Evolutionary conservation across 2,888 invertebrate genomes (phyloP).

Genomic region (Argyresthia goedartella): DNA sequence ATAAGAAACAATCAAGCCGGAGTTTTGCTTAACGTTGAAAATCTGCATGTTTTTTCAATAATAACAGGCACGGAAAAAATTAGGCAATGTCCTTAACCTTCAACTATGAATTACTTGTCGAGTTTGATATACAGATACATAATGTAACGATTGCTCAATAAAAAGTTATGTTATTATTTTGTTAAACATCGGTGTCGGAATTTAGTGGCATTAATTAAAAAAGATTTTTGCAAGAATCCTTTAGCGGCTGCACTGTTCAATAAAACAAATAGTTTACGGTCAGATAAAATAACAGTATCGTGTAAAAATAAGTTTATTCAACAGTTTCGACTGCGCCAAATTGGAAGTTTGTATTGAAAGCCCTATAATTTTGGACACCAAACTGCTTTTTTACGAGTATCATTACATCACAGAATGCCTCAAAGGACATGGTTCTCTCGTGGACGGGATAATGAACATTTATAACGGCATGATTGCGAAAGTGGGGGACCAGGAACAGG

Average conservation of each 20-base stretch:
- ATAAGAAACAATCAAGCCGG: too few relatives aligned
- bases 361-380: conserved; percentile 8
- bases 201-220: conserved; percentile 3
- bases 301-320: not conserved
- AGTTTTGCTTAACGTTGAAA: not conserved
- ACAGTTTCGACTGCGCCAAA: not conserved
- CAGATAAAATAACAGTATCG: not conserved
- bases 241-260: not conserved
- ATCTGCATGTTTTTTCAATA: too few relatives aligned
- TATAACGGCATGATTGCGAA: not conserved
- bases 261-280: too few relatives aligned
- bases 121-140: too few relatives aligned
- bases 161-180: not conserved
- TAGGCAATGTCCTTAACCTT: too few relatives aligned
- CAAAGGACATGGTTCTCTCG: conserved; percentile 4
- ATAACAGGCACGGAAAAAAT: too few relatives aligned
- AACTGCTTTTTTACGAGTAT: conserved; percentile 2
- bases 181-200: too few relatives aligned
- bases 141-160: not conserved
- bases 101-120: too few relatives aligned
- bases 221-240: not conserved
- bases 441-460: conserved; percentile 13
- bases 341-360: not conserved
- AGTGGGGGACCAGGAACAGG: not conserved
- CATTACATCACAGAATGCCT: conserved; percentile 4